Evolutionary conservation across 2,113 vertebrate genomes (phyloP).

Genomic region (Xenopus tropicalis): UCB_Xtro_10.0 CM004445.2:107195001-107195500

Average conservation of each 20-base stretch:
- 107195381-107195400: constrained; percentile 86
- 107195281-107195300: constrained; percentile 84
- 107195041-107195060: constrained; percentile 96
- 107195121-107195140: constrained; percentile 95
- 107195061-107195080: constrained; percentile 97
- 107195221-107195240: constrained; percentile 93
- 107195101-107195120: constrained; percentile 96
- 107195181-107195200: constrained; percentile 93
- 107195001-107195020: constrained; percentile 95
- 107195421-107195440: constrained; percentile 89
- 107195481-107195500: constrained; percentile 91
- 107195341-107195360: constrained; percentile 95
- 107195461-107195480: constrained; percentile 87
- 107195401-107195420: constrained; percentile 93
- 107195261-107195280: constrained; percentile 89
- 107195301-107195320: constrained; percentile 96
- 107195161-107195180: constrained; percentile 92
- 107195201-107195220: constrained; percentile 96
- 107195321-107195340: constrained; percentile 93
- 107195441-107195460: constrained; percentile 87
- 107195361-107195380: constrained; percentile 90
- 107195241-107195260: constrained; percentile 94
- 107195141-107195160: constrained; percentile 95
- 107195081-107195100: constrained; percentile 94
- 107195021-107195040: constrained; percentile 95